These are phyloP conservation scores for Lepidocyrtoides sp. DNA, from an alignment of 2,888 invertebrate species.

Conservation along the genomic window DNA sequence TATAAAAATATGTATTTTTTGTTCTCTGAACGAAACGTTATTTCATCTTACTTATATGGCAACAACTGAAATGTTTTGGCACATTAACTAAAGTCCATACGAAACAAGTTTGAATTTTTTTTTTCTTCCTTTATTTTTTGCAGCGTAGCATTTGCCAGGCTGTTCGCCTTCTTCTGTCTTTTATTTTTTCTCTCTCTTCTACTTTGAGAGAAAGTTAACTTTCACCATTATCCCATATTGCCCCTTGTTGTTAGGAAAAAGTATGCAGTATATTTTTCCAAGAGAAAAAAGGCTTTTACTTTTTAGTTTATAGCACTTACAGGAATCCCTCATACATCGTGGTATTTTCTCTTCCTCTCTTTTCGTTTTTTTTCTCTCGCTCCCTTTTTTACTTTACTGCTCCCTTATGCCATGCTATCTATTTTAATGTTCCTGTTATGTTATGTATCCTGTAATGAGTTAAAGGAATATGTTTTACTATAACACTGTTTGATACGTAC, in stretches of 20 bases:
- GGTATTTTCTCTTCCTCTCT: conserved; percentile 18
- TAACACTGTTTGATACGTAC: conserved; percentile 9
- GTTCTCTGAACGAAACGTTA: no score
- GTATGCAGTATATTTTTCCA: conserved; percentile 43
- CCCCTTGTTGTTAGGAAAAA: conserved; percentile 63
- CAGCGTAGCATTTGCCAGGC: conserved; percentile 13
- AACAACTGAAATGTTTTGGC: conserved; percentile 30
- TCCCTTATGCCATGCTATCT: conserved; percentile 70
- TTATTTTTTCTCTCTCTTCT: conserved; percentile 18
- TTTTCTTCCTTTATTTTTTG: not conserved
- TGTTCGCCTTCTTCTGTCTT: not conserved
- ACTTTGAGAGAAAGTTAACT: conserved; percentile 81
- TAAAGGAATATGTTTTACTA: conserved; percentile 35
- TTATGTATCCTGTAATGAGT: conserved; percentile 50
- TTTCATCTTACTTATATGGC: conserved; percentile 20
- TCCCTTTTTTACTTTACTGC: conserved; percentile 31
- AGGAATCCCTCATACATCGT: conserved; percentile 67
- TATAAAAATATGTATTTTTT: no score
- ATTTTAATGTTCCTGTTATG: conserved; percentile 54
- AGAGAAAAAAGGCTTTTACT: conserved; percentile 62
- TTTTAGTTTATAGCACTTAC: conserved; percentile 73
- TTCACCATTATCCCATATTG: conserved; percentile 81
- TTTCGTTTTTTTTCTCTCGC: conserved; percentile 33
- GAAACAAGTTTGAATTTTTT: conserved; percentile 61
- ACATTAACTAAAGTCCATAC: conserved; percentile 1